phyloP scores from a whole-genome alignment of 2,888 invertebrate species.

The Petrolisthes cinctipes region DNA sequence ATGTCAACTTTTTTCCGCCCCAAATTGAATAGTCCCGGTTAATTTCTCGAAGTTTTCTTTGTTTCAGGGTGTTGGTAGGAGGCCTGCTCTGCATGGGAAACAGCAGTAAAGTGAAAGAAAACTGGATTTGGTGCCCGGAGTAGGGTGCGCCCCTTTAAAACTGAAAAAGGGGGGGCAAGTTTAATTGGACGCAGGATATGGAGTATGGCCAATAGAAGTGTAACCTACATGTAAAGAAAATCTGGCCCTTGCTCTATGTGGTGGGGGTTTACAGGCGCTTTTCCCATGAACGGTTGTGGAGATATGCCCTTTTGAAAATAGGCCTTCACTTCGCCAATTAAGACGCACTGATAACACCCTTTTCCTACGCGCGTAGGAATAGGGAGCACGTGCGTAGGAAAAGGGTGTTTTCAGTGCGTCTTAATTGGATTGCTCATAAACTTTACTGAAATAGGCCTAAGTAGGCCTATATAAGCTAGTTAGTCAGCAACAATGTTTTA shows the following conservation, averaged over 20 bases:
- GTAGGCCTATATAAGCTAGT: not conserved
- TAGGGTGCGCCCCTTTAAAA: not conserved
- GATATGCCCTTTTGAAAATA: not conserved
- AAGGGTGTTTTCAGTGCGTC: not conserved
- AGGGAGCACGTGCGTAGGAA: not conserved
- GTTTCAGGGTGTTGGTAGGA: not conserved
- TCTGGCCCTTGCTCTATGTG: not conserved
- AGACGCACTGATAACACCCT: not conserved
- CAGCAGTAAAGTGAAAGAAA: not conserved
- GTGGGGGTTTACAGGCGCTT: not conserved
- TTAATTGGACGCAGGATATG: not conserved
- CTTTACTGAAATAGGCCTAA: too few species aligned
- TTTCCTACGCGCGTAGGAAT: not conserved
- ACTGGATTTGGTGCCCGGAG: not conserved
- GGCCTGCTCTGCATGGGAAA: not conserved
- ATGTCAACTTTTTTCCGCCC: not conserved
- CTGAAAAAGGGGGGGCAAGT: not conserved
- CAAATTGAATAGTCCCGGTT: not conserved
- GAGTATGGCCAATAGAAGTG: not conserved
- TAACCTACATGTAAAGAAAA: not conserved
- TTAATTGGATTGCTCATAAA: not conserved
- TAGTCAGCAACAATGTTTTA: not conserved
- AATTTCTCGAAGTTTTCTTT: not conserved
- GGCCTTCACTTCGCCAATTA: not conserved
- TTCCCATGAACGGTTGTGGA: not conserved